Base-by-base conservation (phyloP, 92 coral and sea anemone species). In the Virgularia gustaviana region DNA sequence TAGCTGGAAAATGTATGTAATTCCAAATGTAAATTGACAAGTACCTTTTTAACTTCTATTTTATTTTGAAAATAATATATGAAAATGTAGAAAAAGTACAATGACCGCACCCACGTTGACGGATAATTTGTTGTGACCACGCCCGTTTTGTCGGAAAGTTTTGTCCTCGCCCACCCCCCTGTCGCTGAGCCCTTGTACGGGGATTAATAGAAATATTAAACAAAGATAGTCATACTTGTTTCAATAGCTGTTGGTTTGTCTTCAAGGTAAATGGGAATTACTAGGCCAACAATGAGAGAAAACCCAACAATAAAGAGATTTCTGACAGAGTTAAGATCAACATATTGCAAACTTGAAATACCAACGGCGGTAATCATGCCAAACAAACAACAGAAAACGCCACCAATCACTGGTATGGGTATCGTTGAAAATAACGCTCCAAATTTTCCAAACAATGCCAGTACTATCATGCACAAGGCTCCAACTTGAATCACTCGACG, bases 401-500 rank as follows among this genome's bases (percentile, higher is more conserved):
- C 96, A 42, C 96, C 96, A 43, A 90, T 88, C 15, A 90, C 86
- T 18, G 96, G 96, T 49, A 87, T 88, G 0, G 96, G 96, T 33
- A 90, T 87, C 66, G 90, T 90, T 39, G 88, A 85, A 71, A 90
- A 90, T 18, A 82, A 22, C 23, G 96, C 96, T 5, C 96, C 96
- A 64, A 90, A 36, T 70, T 90, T 90, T 22, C 90, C 90, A 41
- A 90, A 36, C 22, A 78, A 76, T 2, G 94, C 96, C 5, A 90
- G 63, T 8, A 85, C 28, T 41, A 90, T 73, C 84, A 90, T 72
- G 9, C 88, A 63, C 28, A 90, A 44, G 18, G 86, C 96, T 3
- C 90, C 90, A 49, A 57, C 76, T 71, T 90, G 96, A 60, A 90
- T 76, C 42, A 90, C 96, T 24, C 94, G 90, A 22, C 81, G 80